Base-by-base conservation (phyloP, 2,113 vertebrate species). In the Meriones unguiculatus region DNA sequence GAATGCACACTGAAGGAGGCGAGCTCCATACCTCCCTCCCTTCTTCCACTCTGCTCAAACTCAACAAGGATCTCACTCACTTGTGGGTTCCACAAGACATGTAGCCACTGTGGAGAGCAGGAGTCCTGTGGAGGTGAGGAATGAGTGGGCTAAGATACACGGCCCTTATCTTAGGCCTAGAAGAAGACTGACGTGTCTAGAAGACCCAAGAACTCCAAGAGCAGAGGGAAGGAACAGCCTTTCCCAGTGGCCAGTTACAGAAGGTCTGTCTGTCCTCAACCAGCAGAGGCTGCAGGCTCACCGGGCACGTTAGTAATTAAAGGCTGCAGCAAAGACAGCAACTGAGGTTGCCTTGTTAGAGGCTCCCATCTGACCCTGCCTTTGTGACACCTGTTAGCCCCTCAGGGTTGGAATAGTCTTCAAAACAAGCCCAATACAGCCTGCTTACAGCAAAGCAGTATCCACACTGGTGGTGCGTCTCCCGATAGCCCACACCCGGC, bases 261-360 rank as follows among this genome's bases (percentile, higher is more conserved):
- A 54, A 15, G 46, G 46, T 46, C 46, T 70, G 81, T 77, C 78
- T 4, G 4, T 0, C 46, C 52, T 75, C 57, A 35, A 28, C 28
- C 2, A 13, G 24, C 12, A n/a, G 85, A 35, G 87, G 69, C 86
- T 38, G 14, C 32, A 22, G 28, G n/a, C 14, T 38, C 57, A 3
- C 1, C 1, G 92, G 64, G 22, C 65, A 3, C 18, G 2, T 62
- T 3, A n/a, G 67, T 59, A 18, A 3, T 38, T 59, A 35, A 90
- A 95, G 89, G 88, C 91, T 3, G 1, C 17, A 2, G 54, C 77
- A 35, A 8, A 96, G 73, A 50, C 41, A 17, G 59, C 2, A 2
- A 8, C 14, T n/a, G 2, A 18, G 62, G 11, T 4, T 12, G 14
- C n/a, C 57, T 52, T 0, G 0, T 52, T 32, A 10, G 78, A 0